Percentiles rank a stretch among this genome's conserved stretches.
Evolutionary conservation across 2,888 invertebrate species (phyloP).

Genomic region (Falcaria lacertinaria): DNA sequence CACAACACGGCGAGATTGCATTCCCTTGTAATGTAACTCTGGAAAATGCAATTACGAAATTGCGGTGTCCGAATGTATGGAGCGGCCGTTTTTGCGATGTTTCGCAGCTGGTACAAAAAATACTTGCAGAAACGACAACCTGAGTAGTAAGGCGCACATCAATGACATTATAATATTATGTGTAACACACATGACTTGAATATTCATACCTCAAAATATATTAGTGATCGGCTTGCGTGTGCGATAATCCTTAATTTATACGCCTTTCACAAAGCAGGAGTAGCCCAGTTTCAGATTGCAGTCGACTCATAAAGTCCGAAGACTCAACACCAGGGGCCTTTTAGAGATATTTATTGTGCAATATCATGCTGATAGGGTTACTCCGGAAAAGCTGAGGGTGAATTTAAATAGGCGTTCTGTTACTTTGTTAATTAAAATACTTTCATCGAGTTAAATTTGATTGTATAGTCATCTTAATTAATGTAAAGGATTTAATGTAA

Average conservation of each 20-base stretch:
- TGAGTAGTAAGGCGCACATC: no score
- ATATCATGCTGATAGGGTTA: constrained; percentile 48
- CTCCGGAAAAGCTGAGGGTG: constrained; percentile 32
- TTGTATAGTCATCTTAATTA: constrained; percentile 36
- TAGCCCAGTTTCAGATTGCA: background rate
- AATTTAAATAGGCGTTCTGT: constrained; percentile 51
- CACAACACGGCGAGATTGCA: constrained; percentile 48
- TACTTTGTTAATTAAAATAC: constrained; percentile 61
- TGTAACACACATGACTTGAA: no score
- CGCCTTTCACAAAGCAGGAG: background rate
- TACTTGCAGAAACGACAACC: no score
- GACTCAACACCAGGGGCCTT: constrained; percentile 35
- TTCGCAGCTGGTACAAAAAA: background rate
- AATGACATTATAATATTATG: no score
- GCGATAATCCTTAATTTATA: background rate
- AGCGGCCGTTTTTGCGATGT: background rate
- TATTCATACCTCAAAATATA: no score
- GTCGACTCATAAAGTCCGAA: background rate
- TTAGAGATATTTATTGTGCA: constrained; percentile 57
- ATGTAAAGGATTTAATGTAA: constrained; percentile 16
- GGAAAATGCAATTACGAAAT: constrained; percentile 46
- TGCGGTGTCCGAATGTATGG: background rate
- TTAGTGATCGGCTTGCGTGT: background rate
- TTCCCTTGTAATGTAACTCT: constrained; percentile 46
- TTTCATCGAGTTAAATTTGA: constrained; percentile 61